Percentiles rank a stretch among this genome's conserved stretches.
phyloP scores from a whole-genome alignment of 2,888 invertebrate species.

The Lepeophtheirus nordmannii region DNA sequence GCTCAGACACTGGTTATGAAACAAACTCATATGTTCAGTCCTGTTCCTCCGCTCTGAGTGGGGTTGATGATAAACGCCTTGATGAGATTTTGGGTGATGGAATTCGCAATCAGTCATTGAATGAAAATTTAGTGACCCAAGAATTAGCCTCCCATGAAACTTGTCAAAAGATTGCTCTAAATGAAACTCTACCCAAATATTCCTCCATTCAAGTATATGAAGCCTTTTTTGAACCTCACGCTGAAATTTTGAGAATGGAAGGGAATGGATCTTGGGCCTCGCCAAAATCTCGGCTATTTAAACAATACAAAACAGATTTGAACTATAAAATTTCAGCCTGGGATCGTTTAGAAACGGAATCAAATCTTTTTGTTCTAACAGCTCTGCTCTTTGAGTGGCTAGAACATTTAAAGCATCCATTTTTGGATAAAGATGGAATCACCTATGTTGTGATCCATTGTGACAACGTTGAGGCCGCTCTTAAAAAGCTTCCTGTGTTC shows the following conservation, averaged over 20 bases:
- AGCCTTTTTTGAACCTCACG: neutral
- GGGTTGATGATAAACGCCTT: constrained; percentile 35
- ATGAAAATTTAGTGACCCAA: constrained; percentile 42
- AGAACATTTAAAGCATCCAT: constrained; percentile 52
- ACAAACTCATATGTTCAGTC: constrained; percentile 31
- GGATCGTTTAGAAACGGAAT: constrained; percentile 48
- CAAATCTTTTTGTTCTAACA: constrained; percentile 45
- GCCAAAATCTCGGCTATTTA: constrained; percentile 37
- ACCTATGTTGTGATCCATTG: constrained; percentile 47
- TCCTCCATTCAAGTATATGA: constrained; percentile 24
- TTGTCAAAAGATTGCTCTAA: constrained; percentile 31
- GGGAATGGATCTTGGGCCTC: constrained; percentile 42
- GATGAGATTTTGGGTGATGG: constrained; percentile 39
- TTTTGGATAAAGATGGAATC: constrained; percentile 50
- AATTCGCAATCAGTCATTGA: constrained; percentile 37
- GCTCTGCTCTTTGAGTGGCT: constrained; percentile 58
- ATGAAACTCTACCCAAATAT: constrained; percentile 30
- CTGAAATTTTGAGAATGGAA: neutral
- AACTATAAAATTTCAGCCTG: constrained; percentile 52
- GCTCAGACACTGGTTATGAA: neutral
- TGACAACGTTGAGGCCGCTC: constrained; percentile 46
- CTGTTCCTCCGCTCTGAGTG: constrained; percentile 34
- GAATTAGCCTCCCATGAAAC: constrained; percentile 40
- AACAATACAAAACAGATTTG: constrained; percentile 43
- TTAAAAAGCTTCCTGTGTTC: constrained; percentile 33